phyloP scores from a whole-genome alignment of 1,140 invertebrate species.

The Saxidomus purpurata region DNA sequence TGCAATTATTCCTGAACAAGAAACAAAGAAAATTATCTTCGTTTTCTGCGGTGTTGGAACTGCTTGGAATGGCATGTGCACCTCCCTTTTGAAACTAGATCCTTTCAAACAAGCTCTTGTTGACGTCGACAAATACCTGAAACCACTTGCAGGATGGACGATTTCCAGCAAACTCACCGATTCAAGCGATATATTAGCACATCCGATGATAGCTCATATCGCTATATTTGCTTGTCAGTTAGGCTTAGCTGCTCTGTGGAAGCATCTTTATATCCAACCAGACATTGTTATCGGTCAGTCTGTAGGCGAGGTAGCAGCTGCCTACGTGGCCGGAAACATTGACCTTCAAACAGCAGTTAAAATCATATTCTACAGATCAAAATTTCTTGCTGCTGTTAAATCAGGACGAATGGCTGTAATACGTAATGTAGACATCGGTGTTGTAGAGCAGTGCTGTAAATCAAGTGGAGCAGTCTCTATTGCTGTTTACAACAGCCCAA shows the following conservation, averaged over 20 bases:
- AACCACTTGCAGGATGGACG: constrained; percentile 67
- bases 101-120: constrained; percentile 62
- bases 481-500: constrained; percentile 66
- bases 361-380: constrained; percentile 68
- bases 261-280: constrained; percentile 51
- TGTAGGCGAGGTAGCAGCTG: constrained; percentile 75
- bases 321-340: constrained; percentile 64
- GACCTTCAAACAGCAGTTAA: constrained; percentile 59
- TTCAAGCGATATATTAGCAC: constrained; percentile 43
- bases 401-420: constrained; percentile 69
- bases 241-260: constrained; percentile 56
- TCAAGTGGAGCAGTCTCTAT: constrained; percentile 7
- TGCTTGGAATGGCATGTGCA: constrained; percentile 75
- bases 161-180: constrained; percentile 59
- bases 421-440: constrained; percentile 12
- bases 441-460: constrained; percentile 40
- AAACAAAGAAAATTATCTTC: constrained; percentile 64
- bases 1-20: background rate
- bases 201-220: constrained; percentile 71
- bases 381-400: constrained; percentile 23
- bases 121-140: constrained; percentile 70
- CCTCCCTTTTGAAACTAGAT: constrained; percentile 58
- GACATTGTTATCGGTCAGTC: constrained; percentile 68
- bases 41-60: constrained; percentile 80
- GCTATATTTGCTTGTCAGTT: constrained; percentile 72